These are phyloP conservation scores for Pristionchus entomophagus DNA, from an alignment of 2,888 invertebrate genomes.

Conservation along the genomic window DNA sequence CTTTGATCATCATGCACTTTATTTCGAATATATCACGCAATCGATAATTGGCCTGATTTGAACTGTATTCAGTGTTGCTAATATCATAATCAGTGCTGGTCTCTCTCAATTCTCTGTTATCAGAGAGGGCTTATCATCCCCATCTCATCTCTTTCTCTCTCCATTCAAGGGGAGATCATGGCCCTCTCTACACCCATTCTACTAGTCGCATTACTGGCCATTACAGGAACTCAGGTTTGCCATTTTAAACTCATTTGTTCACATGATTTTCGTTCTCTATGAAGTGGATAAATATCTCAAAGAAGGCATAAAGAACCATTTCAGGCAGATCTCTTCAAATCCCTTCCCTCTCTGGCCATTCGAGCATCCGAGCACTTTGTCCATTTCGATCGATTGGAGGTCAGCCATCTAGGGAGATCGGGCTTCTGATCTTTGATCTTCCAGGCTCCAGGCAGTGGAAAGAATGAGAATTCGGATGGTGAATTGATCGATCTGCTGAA, in stretches of 20 bases:
- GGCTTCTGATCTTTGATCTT: neutral
- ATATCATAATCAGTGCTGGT: slow-evolving; percentile 34
- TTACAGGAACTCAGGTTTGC: slow-evolving; percentile 1
- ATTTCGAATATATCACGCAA: too few species aligned
- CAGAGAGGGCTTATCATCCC: slow-evolving; percentile 9
- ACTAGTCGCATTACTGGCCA: neutral
- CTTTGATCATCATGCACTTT: too few species aligned
- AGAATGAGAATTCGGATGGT: neutral
- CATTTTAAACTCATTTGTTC: too few species aligned
- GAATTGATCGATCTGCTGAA: slow-evolving; percentile 8
- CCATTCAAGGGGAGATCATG: neutral
- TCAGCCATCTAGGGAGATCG: neutral
- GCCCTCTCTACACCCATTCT: neutral
- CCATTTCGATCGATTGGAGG: slow-evolving; percentile 32
- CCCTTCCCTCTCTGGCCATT: neutral
- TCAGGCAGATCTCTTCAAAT: slow-evolving; percentile 16
- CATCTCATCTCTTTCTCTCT: neutral
- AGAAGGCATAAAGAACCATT: too few species aligned
- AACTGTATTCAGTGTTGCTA: neutral
- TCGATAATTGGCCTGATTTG: neutral
- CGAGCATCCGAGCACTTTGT: slow-evolving; percentile 34
- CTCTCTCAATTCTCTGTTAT: neutral
- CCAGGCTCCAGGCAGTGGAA: slow-evolving; percentile 10
- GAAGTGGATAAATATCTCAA: too few species aligned
- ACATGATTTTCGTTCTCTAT: too few species aligned